Conservation (phyloP, 1,140 invertebrate genomes). For the Bombus sibiricus region DNA sequence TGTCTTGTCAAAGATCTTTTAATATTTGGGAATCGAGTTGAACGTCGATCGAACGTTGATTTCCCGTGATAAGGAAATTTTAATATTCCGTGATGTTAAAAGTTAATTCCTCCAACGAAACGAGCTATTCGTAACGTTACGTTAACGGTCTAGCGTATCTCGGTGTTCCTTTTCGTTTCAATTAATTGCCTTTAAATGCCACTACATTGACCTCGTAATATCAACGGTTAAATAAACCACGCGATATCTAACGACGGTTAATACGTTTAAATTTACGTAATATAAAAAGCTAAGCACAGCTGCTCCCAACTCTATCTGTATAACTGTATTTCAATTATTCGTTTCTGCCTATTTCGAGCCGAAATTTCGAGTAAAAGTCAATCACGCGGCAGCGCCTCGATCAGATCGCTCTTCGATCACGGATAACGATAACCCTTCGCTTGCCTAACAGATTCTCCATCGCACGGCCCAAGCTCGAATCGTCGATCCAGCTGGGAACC, state of each 20-base stretch:
- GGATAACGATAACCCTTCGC: neutral
- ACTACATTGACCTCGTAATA: neutral
- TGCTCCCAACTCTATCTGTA: neutral
- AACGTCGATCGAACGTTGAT: neutral
- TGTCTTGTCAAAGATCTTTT: too few relatives aligned
- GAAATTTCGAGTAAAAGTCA: neutral
- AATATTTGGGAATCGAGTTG: too few relatives aligned
- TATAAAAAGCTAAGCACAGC: neutral
- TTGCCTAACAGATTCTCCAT: neutral
- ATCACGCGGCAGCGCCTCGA: too few relatives aligned
- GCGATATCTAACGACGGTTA: neutral
- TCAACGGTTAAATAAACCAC: neutral
- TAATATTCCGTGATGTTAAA: too few relatives aligned
- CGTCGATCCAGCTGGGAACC: neutral
- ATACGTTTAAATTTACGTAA: neutral
- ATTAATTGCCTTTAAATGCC: neutral
- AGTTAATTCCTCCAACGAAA: too few relatives aligned
- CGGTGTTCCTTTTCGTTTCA: neutral
- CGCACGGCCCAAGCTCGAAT: neutral
- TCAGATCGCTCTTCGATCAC: neutral
- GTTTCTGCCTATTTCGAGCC: neutral
- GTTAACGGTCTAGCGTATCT: neutral
- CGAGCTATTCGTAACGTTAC: neutral
- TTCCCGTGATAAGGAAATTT: neutral
- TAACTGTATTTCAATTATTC: neutral